Evolutionary conservation across 2,797 vertebrate species (phyloP), one percentile per base, ranked within the genome.

Genomic region (Manis crassicaudata): DNA sequence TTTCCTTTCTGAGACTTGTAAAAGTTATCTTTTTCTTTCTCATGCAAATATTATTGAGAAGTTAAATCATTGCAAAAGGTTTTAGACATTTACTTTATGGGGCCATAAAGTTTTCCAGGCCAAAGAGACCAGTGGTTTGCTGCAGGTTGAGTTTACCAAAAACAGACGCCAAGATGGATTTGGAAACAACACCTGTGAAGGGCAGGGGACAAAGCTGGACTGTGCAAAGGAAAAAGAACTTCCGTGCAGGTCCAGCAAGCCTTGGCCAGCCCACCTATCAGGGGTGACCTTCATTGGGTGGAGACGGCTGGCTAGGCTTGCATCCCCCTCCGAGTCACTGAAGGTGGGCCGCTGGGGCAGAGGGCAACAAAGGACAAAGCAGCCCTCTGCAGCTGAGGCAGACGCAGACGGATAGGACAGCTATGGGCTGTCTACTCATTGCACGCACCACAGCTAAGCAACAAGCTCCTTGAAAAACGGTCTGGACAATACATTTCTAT

Each of bases 401-500:
- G 56, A 60, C 56, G 9, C 40, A 70, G 43, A 58, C 65, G 37
- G 21, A 43, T 16, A 21, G 1, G 1, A 58, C n/a, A 29, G 3
- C 27, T 7, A 0, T 7, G 3, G 3, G 10, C 37, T n/a, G 13
- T 60, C 90, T 14, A 11, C 8, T 25, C 4, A 32, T 23, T 9
- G 9, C 23, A 63, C 3, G 3, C n/a, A 13, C 27, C 18, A 10
- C n/a, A 63, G 40, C 46, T 29, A 0, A 11, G 65, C 32, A 5
- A 72, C 62, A 81, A 80, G 77, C 3, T 32, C 25, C 62, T 32
- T 54, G 21, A 73, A 52, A 23, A 40, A 72, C 23, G 12, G 46
- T 21, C 8, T 0, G 0, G 43, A 18, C 35, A 5, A 35, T 0
- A 0, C 1, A 6, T n/a, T 65, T 65, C 35, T 6, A 1, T 32